These are phyloP conservation scores for Drosophila mimetica DNA, from an alignment of 2,888 invertebrate genomes.

Conservation along the genomic window DNA sequence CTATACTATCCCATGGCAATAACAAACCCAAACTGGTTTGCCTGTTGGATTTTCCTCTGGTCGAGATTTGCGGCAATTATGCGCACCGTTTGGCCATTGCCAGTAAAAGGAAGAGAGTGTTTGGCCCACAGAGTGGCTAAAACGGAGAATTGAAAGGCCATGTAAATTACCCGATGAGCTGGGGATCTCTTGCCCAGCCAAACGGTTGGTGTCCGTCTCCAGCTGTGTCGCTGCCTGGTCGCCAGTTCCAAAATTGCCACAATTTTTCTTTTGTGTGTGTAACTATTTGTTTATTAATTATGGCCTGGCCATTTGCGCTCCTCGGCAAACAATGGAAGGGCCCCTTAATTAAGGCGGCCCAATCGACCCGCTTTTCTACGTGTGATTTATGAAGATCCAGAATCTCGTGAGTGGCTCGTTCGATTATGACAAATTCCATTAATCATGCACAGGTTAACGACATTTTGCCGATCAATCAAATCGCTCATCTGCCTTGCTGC, in stretches of 20 bases:
- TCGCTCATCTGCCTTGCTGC: slow-evolving; percentile 21
- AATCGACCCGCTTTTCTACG: slow-evolving; percentile 64
- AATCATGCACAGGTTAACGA: slow-evolving; percentile 74
- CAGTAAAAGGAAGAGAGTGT: slow-evolving; percentile 79
- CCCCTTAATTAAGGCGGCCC: slow-evolving; percentile 63
- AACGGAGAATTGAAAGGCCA: slow-evolving; percentile 77
- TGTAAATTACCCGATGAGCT: slow-evolving; percentile 75
- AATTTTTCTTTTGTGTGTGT: slow-evolving; percentile 57
- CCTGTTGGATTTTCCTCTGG: slow-evolving; percentile 47
- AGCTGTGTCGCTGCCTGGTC: too few species aligned
- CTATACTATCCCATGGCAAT: slow-evolving; percentile 22
- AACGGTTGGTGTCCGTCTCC: slow-evolving; percentile 52
- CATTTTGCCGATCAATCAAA: slow-evolving; percentile 53
- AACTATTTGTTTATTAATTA: slow-evolving; percentile 77
- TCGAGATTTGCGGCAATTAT: slow-evolving; percentile 74
- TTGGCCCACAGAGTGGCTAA: slow-evolving; percentile 54
- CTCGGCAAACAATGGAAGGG: slow-evolving; percentile 37
- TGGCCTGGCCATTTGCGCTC: slow-evolving; percentile 40
- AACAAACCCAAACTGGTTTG: slow-evolving; percentile 41
- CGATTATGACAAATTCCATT: slow-evolving; percentile 74
- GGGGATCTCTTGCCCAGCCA: too few species aligned
- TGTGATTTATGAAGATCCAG: slow-evolving; percentile 68
- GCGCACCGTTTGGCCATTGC: slow-evolving; percentile 64
- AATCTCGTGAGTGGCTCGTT: slow-evolving; percentile 32
- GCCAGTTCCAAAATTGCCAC: slow-evolving; percentile 58